phyloP scores from a whole-genome alignment of 1,140 invertebrate genomes.

The Hylyphantes graminicola region DNA sequence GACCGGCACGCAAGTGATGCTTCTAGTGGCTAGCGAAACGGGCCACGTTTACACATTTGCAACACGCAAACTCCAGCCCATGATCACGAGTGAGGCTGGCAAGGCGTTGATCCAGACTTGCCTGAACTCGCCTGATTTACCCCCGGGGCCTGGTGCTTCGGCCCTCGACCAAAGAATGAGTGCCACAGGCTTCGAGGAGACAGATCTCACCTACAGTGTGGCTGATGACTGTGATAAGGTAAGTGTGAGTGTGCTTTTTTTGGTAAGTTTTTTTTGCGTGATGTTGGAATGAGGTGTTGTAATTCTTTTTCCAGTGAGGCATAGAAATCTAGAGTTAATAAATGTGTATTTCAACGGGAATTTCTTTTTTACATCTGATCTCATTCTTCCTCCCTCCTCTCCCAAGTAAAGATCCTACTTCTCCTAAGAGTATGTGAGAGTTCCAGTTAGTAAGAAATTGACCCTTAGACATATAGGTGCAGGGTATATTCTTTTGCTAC shows the following conservation, averaged over 20 bases:
- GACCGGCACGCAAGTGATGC: constrained; percentile 99
- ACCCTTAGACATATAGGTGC: too few relatives aligned
- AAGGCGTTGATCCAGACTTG: constrained; percentile 99
- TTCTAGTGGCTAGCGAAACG: constrained; percentile 93
- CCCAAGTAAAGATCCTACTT: too few relatives aligned
- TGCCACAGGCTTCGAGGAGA: constrained; percentile 97
- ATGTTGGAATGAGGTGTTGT: too few relatives aligned
- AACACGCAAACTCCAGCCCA: constrained; percentile 97
- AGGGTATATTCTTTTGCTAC: too few relatives aligned
- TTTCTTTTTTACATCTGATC: too few relatives aligned
- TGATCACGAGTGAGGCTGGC: constrained; percentile 99
- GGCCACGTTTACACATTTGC: constrained; percentile 99
- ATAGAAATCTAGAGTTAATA: too few relatives aligned
- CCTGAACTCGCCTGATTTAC: constrained; percentile 96
- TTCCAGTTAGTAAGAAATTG: too few relatives aligned
- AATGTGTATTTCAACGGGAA: too few relatives aligned
- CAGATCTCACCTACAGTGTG: constrained; percentile 96
- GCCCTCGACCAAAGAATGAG: constrained; percentile 92
- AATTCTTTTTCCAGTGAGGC: too few relatives aligned
- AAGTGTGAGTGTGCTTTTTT: constrained; percentile 12
- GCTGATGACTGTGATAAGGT: constrained; percentile 68
- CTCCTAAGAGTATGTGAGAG: too few relatives aligned
- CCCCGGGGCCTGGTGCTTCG: constrained; percentile 73
- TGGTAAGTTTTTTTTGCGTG: not conserved
- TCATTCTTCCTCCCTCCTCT: too few relatives aligned